Conservation (phyloP, 2,113 vertebrate species). For the Phyllopteryx taeniolatus region DNA sequence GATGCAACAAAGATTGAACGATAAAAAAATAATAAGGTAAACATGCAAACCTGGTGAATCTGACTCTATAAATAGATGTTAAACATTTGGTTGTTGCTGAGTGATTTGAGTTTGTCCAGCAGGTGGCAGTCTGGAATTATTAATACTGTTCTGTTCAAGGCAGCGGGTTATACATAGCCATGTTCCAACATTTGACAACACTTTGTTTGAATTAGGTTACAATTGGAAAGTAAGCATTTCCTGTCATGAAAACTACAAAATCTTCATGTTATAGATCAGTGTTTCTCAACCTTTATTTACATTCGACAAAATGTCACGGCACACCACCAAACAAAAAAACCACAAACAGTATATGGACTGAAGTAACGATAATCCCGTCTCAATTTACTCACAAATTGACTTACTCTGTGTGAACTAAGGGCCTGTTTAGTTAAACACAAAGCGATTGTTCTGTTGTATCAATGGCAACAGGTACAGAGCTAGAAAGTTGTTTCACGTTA, state of each 20-base stretch:
- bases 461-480: no score
- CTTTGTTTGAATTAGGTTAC: not conserved
- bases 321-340: no score
- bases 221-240: not conserved
- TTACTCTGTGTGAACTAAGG: no score
- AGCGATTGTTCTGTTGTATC: no score
- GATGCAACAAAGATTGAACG: not conserved
- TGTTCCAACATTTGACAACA: constrained; percentile 1
- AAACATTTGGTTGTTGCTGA: constrained; percentile 5
- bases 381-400: no score
- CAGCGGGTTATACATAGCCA: constrained; percentile 1
- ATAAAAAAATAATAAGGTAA: not conserved
- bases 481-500: no score
- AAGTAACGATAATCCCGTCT: no score
- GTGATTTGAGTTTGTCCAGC: constrained; percentile 67
- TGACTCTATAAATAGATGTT: not conserved
- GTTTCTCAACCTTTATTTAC: no score
- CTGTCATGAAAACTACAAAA: not conserved
- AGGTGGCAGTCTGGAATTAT: constrained; percentile 74
- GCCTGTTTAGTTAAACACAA: no score
- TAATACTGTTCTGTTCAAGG: constrained; percentile 19
- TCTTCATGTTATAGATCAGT: not conserved
- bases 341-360: no score
- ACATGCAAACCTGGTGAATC: not conserved
- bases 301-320: no score